A percentile compares a stretch with the other conserved stretches of the same genome.
These are phyloP conservation scores for Zenarchopterus dispar DNA, from an alignment of 2,797 vertebrate species.

Conservation along the genomic window DNA sequence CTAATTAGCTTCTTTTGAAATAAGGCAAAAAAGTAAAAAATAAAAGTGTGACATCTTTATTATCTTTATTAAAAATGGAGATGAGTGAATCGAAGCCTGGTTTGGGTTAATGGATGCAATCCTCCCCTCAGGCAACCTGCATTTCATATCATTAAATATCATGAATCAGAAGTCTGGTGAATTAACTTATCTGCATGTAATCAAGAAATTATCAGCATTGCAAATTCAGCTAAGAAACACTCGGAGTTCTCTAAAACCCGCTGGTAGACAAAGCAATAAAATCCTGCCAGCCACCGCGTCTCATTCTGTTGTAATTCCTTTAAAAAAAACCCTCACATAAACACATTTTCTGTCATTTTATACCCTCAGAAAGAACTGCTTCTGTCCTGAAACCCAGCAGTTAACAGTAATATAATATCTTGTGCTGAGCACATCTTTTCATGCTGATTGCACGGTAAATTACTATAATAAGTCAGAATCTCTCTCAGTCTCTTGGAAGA, in stretches of 20 bases:
- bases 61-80: constrained; percentile 44
- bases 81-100: constrained; percentile 37
- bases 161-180: constrained; percentile 61
- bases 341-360: constrained; percentile 45
- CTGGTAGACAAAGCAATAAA: constrained; percentile 43
- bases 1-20: constrained; percentile 56
- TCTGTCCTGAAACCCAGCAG: constrained; percentile 24
- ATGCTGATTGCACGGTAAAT: constrained; percentile 28
- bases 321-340: constrained; percentile 24
- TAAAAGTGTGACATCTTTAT: constrained; percentile 62
- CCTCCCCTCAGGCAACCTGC: constrained; percentile 44
- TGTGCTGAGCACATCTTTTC: constrained; percentile 15
- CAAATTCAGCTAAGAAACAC: constrained; percentile 53
- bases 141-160: constrained; percentile 62
- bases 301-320: constrained; percentile 27
- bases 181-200: constrained; percentile 74
- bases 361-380: constrained; percentile 24
- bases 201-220: constrained; percentile 58
- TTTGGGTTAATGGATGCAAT: constrained; percentile 36
- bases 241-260: constrained; percentile 35
- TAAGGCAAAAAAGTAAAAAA: constrained; percentile 8
- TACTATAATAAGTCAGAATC: constrained; percentile 11
- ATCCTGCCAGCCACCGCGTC: constrained; percentile 38
- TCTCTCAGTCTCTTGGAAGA: constrained; percentile 30
- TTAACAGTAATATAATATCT: constrained; percentile 33